Evolutionary conservation across 2,113 vertebrate genomes (phyloP), one percentile per base, ranked within the genome.

Genomic region (Rutilus rutilus): DNA sequence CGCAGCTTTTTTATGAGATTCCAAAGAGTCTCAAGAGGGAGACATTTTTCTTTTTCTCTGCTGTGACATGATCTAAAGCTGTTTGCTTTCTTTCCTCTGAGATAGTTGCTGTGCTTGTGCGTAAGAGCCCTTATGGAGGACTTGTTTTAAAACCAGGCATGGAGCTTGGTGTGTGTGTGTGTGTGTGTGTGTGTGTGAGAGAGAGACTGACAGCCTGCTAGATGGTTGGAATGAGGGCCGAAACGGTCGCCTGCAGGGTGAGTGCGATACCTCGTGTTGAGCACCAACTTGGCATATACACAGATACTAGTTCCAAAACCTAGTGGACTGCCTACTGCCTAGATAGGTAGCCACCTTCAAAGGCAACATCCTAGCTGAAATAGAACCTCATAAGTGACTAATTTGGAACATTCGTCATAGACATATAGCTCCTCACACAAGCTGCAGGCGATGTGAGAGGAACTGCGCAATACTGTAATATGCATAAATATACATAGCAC

Each of bases 171-270:
- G 17, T 45, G 57, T 52, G 19, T 15, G 52, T 73, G 82, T 86
- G n/a, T 64, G 79, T 71, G 64, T 76, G 52, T 5, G 52, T 86
- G 67, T 65, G 59, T 47, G n/a, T 87, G 50, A 2, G 15, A 17
- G 15, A 6, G 50, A 17, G 92, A 93, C 85, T 92, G 90, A 86
- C 93, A 92, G 90, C 74, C 77, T 9, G 80, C 73, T 6, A 84
- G 85, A 92, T 92, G 91, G 91, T 90, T 91, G 89, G 74, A 91
- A 93, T 85, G 87, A 93, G 91, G 83, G 60, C 17, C n/a, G 45
- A 59, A 69, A 14, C 6, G 1, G 25, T 33, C 19, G 83, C 88
- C 86, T 87, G 77, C 86, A 88, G 91, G 85, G 87, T 88, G 59
- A 89, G 85, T 87, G 87, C 86, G 4, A 87, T 88, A 88, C 89